These are phyloP conservation scores for Miniopterus natalensis DNA, from an alignment of 2,113 vertebrate genomes.

Conservation along the genomic window DNA sequence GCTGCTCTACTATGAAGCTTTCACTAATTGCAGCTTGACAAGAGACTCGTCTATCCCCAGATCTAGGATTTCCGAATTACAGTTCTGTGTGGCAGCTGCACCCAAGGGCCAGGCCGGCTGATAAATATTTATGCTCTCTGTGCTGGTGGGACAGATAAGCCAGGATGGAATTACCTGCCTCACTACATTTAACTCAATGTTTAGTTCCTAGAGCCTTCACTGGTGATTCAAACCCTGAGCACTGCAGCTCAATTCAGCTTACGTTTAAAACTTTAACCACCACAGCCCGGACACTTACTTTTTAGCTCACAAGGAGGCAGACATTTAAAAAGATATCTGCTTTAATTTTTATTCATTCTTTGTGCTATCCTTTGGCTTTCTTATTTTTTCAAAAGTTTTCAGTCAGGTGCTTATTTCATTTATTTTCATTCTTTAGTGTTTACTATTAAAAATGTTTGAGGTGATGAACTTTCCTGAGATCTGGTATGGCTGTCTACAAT, in stretches of 20 bases:
- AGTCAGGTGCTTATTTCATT: conserved; percentile 21
- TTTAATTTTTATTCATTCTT: conserved; percentile 25
- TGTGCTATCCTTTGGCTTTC: conserved; percentile 12
- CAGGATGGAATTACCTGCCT: conserved; percentile 57
- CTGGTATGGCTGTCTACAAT: background rate
- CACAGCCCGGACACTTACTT: background rate
- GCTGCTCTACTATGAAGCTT: background rate
- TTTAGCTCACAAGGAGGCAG: conserved; percentile 22
- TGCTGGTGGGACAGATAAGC: conserved; percentile 51
- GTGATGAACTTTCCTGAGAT: conserved; percentile 20
- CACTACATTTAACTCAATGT: conserved; percentile 61
- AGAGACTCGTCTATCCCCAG: background rate
- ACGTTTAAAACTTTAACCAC: conserved; percentile 41
- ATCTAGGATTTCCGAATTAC: background rate
- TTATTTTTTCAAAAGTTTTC: background rate
- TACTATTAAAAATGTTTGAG: conserved; percentile 19
- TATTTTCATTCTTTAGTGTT: conserved; percentile 3
- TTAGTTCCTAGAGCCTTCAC: conserved; percentile 64
- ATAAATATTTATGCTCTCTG: conserved; percentile 66
- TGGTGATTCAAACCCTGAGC: conserved; percentile 24
- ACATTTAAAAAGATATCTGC: background rate
- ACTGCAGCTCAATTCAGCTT: conserved; percentile 28
- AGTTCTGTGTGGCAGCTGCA: background rate
- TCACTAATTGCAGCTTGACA: background rate
- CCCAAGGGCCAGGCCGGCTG: conserved; percentile 45